Base-by-base conservation (phyloP, 2,888 invertebrate species). In the Penaeus monodon region DNA sequence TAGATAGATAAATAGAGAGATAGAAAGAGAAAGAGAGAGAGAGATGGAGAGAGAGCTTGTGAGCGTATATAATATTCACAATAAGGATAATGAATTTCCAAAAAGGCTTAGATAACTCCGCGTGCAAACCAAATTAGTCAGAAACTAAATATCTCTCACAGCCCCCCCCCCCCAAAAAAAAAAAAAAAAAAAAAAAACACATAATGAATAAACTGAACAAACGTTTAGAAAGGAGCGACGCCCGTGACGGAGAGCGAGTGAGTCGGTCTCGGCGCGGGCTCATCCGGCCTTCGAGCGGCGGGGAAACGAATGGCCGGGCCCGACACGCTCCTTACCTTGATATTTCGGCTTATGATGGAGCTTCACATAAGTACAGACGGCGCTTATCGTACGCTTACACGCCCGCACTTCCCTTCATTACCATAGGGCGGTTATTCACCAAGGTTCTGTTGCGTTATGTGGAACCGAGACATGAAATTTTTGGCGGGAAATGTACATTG, bases 311-410 rank as follows among this genome's bases (percentile, higher is more conserved):
- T 79, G 79, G 24, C 49, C 27, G 63, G 27, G 79, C 29, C 73
- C 22, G 73, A 38, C 24, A n/a, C 78, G 17, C 78, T 29, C 77
- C 77, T 44, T 77, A 77, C 33, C 44, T 77, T 77, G 77, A 77
- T 77, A 77, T 17, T 77, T 24, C 57, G 78, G 78, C 63, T n/a
- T 57, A 57, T 79, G 63, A 79, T 79, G 78, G 29, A 27, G 49
- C 57, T 79, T 79, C 63, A 63, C 78, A 79, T 79, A 79, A 79
- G 78, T 79, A 57, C 49, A 29, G n/a, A n/a, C 78, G 27, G 78
- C 49, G 22, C 57, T 79, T 79, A 79, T 79, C 78, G 63, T 79
- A 79, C 78, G 17, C 27, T 78, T 57, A 78, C 78, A 78, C 44
- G 78, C 44, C n/a, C 27, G 77, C 44, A 49, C 44, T 77, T 77